These are phyloP conservation scores for Stenodema calcarata DNA, from an alignment of 2,888 invertebrate species.

Conservation along the genomic window DNA sequence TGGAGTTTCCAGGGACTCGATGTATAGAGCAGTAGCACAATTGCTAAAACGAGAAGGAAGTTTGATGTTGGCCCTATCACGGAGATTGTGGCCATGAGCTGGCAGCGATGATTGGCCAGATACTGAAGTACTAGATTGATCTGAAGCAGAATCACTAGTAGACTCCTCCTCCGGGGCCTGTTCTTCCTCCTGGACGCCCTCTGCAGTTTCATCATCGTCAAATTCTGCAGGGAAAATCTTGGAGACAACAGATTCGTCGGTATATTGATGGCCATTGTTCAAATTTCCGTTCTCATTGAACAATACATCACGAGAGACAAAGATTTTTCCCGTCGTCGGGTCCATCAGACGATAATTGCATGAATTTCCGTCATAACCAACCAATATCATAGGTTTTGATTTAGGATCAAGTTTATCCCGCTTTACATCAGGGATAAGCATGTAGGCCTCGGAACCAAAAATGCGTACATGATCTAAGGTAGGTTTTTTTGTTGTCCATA, in stretches of 20 bases:
- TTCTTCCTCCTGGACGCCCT: background rate
- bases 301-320: background rate
- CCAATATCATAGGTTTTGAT: background rate
- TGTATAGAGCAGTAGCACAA: too few species aligned
- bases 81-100: too few species aligned
- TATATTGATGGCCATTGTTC: background rate
- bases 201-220: background rate
- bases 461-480: constrained; percentile 42
- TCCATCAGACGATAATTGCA: background rate
- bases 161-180: background rate
- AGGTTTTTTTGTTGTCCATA: constrained; percentile 28
- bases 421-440: constrained; percentile 41
- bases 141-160: background rate
- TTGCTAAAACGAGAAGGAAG: too few species aligned
- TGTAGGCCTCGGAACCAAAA: constrained; percentile 44
- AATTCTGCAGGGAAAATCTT: background rate
- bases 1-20: too few species aligned
- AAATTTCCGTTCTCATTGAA: background rate
- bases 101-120: too few species aligned
- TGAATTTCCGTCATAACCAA: background rate
- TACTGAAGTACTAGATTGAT: too few species aligned
- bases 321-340: background rate
- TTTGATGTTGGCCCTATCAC: too few species aligned
- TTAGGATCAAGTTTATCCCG: constrained; percentile 39
- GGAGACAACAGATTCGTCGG: background rate